phyloP scores from a whole-genome alignment of 2,113 vertebrate genomes.

The Leiothrix lutea region DNA sequence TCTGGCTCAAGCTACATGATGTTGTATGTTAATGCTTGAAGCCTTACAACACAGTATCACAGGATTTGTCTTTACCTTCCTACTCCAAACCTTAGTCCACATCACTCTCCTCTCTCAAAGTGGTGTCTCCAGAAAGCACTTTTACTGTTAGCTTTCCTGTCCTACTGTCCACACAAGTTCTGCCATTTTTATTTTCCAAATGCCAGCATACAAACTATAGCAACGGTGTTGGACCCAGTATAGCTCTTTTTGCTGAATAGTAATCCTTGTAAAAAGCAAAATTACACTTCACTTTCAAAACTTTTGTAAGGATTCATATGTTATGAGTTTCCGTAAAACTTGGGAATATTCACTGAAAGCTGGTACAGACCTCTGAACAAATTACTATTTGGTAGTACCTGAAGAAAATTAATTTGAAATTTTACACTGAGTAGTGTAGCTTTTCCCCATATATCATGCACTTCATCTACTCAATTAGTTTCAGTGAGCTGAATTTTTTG shows the following conservation, averaged over 20 bases:
- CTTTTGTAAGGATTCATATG: background rate
- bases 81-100: background rate
- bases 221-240: background rate
- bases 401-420: background rate
- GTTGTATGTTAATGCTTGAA: background rate
- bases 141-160: background rate
- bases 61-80: background rate
- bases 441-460: background rate
- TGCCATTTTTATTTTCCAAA: background rate
- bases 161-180: background rate
- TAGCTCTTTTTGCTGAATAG: background rate
- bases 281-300: background rate
- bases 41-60: background rate
- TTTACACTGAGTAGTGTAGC: background rate
- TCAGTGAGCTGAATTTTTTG: background rate
- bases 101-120: background rate
- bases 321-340: background rate
- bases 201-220: background rate
- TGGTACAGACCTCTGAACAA: background rate
- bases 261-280: background rate
- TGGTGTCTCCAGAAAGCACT: background rate
- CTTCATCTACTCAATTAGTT: background rate
- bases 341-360: background rate
- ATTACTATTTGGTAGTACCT: background rate
- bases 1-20: background rate